Evolutionary conservation across 2,888 invertebrate species (phyloP), one percentile per base, ranked within the genome.

Genomic region (Ectobius pallidus): DNA sequence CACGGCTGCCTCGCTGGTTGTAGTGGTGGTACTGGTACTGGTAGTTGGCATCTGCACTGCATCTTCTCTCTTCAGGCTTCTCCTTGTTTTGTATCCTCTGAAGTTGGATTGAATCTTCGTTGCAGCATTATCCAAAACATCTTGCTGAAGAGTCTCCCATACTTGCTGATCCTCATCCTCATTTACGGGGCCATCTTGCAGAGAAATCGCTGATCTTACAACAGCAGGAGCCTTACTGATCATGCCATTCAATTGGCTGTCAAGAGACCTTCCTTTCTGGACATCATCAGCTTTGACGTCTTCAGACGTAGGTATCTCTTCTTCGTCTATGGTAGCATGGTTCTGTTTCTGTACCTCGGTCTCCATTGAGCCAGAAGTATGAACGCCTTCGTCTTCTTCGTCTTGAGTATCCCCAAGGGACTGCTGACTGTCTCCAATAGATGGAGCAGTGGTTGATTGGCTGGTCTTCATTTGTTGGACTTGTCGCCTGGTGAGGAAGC

Each of bases 11-110:
- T 68, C 72, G n/a, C 73, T 73, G n/a, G 70, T 69, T 18, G 68
- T 69, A 0, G 58, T 69, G 1, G 49, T 46, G 34, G 65, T 25
- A 34, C 69, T 74, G 44, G 70, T 74, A 16, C 71, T 69, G 30
- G 67, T 73, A 0, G 80, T 80, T 1, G 77, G 78, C 42, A 77
- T 76, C 27, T 79, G 78, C 18, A 80, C 77, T 4, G 81, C 81
- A 73, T 80, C 80, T 69, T 80, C 80, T 2, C 80, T 78, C 16
- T 77, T 76, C 42, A 80, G 76, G 32, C 77, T 76, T 72, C 80
- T 79, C 49, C 79, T 78, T 20, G 78, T 75, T 32, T 78, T 78
- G 73, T 77, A 78, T 27, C 77, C 76, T 7, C 78, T 77, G 70
- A 77, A 79, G 74, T 77, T 78, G 69, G 74, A 77, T 73, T 79